Evolutionary conservation across 30 jellyfish, hydroid and myxozoan species (phyloP), one percentile per base, ranked within the genome.

Genomic region (Mastigias papua): DNA sequence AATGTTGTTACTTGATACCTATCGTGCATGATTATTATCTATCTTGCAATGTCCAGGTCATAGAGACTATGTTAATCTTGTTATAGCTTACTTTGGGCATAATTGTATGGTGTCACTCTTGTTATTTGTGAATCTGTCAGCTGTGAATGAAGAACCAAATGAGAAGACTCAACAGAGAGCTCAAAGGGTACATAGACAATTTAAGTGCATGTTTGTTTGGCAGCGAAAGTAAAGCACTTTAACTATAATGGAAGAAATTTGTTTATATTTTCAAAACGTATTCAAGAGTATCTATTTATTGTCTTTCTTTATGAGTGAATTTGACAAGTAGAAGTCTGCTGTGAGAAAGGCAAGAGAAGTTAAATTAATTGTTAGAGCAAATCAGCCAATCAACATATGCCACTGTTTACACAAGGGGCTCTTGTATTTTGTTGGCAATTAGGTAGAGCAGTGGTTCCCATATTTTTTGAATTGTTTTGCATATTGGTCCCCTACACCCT

Each of bases 31-130:
- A n/a, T n/a, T n/a, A n/a, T n/a, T n/a, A n/a, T n/a, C n/a, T n/a
- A n/a, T n/a, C n/a, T n/a, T n/a, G n/a, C n/a, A n/a, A n/a, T n/a
- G n/a, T n/a, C n/a, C n/a, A n/a, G n/a, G n/a, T n/a, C n/a, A n/a
- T n/a, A n/a, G n/a, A n/a, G n/a, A n/a, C n/a, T n/a, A n/a, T n/a
- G n/a, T n/a, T n/a, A n/a, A n/a, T n/a, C n/a, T 62, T 63, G 17
- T 64, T 80, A 25, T 42, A 65, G 78, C 71, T 23, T 63, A 27
- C 68, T 78, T 20, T 78, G 78, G 89, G 89, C 89, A 31, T 78
- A 46, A 60, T n/a, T 11, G 5, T 54, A 25, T 54, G 67, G 27
- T 0, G 27, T 54, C 25, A 19, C 2, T 54, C 27, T 54, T 10
- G 6, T 54, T 19, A 3, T 19, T 6, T 0, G 20, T 54, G 23